These are phyloP conservation scores for Palythoa grandiflora DNA, from an alignment of 92 coral and sea anemone species.

Conservation along the genomic window DNA sequence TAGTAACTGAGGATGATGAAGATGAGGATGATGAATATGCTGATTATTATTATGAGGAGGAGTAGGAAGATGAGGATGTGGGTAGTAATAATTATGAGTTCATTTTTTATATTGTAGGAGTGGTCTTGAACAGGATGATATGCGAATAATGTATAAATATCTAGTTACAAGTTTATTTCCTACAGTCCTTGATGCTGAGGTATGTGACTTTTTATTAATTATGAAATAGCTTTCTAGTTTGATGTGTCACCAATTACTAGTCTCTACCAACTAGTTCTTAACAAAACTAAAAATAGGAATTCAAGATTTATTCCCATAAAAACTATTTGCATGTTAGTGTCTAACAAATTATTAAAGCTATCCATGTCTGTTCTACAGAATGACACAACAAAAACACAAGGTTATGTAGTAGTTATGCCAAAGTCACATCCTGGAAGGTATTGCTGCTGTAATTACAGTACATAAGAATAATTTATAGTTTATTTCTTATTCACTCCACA, in stretches of 20 bases:
- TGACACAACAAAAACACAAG: constrained; percentile 73
- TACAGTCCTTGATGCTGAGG: constrained; percentile 85
- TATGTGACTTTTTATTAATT: constrained; percentile 15
- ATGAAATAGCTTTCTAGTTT: neutral
- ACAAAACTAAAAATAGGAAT: too few species aligned
- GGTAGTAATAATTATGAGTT: too few species aligned
- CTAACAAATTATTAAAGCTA: constrained; percentile 46
- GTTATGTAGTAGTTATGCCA: constrained; percentile 88
- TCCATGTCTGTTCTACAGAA: constrained; percentile 8
- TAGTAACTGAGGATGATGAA: neutral
- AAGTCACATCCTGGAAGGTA: constrained; percentile 90
- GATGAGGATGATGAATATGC: neutral
- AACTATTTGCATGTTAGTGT: neutral
- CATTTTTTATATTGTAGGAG: constrained; percentile 71
- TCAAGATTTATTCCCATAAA: too few species aligned
- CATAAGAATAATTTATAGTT: neutral
- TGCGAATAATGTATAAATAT: constrained; percentile 92
- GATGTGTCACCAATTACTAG: too few species aligned
- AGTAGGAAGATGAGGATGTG: neutral
- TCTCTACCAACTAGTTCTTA: too few species aligned
- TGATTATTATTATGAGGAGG: neutral
- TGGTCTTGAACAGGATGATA: constrained; percentile 98
- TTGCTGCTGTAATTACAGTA: neutral
- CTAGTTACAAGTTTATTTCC: constrained; percentile 95
- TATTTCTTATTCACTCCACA: too few species aligned